phyloP scores from a whole-genome alignment of 2,888 invertebrate genomes.

The Stenichneumon culpator region DNA sequence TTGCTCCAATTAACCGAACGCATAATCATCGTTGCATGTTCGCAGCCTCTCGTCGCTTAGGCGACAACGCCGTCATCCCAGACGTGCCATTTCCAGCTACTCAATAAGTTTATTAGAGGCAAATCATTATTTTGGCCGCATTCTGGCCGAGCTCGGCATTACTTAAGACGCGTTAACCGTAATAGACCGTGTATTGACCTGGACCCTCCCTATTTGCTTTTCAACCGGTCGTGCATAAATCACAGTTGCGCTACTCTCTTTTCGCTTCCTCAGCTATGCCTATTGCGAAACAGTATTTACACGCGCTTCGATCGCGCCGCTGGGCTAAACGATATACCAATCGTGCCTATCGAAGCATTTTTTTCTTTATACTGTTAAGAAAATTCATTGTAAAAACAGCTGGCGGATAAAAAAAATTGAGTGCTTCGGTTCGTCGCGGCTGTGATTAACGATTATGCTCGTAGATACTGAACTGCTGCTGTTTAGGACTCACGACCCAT shows the following conservation, averaged over 20 bases:
- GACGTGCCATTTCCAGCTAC: conserved; percentile 66
- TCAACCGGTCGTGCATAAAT: conserved; percentile 74
- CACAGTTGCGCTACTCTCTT: conserved; percentile 70
- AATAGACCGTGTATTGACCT: conserved; percentile 79
- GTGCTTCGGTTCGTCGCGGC: not conserved
- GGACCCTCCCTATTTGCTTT: conserved; percentile 70
- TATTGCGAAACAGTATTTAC: not conserved
- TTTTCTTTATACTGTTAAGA: not conserved
- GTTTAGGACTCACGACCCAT: not conserved
- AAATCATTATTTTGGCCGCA: conserved; percentile 82
- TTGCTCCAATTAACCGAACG: conserved; percentile 56
- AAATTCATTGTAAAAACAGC: not conserved
- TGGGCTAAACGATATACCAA: not conserved
- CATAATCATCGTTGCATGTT: conserved; percentile 7
- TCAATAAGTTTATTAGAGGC: conserved; percentile 78
- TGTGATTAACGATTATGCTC: not conserved
- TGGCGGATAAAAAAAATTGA: not conserved
- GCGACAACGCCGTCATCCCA: conserved; percentile 29
- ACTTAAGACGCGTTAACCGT: conserved; percentile 77
- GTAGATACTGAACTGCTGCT: not conserved
- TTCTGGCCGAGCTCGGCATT: conserved; percentile 73
- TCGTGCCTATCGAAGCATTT: not conserved
- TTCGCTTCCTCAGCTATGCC: conserved; percentile 16
- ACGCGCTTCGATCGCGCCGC: not conserved
- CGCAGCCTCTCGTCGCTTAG: conserved; percentile 14